phyloP scores from a whole-genome alignment of 2,797 vertebrate species.

The Danio aesculapii region DNA sequence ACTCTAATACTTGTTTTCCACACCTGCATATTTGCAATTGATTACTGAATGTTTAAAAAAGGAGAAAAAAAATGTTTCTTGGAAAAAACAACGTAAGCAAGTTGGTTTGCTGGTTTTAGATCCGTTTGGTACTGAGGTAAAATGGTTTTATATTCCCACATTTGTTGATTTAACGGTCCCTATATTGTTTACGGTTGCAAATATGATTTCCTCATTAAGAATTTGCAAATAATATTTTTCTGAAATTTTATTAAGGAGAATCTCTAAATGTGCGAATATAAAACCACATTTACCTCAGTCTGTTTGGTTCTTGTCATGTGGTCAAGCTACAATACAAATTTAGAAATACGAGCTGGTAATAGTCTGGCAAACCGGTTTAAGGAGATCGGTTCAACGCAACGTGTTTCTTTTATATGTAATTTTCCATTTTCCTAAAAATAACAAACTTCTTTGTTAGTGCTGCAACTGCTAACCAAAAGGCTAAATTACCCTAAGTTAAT shows the following conservation, averaged over 20 bases:
- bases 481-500: background rate
- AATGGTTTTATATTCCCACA: too few species aligned
- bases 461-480: conserved; percentile 9
- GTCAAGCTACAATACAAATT: background rate
- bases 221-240: too few species aligned
- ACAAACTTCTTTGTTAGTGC: too few species aligned
- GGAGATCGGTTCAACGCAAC: too few species aligned
- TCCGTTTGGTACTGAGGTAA: background rate
- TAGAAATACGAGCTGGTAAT: background rate
- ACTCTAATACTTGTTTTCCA: conserved; percentile 1
- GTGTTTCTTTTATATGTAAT: background rate
- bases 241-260: too few species aligned
- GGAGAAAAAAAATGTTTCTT: too few species aligned
- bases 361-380: background rate
- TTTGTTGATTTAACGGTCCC: too few species aligned
- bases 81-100: background rate
- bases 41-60: background rate
- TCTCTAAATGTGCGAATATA: too few species aligned
- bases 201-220: too few species aligned
- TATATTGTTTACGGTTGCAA: too few species aligned
- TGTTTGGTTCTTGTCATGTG: background rate
- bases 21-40: background rate
- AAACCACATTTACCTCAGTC: too few species aligned
- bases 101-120: background rate
- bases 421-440: too few species aligned